Evolutionary conservation across 2,888 invertebrate species (phyloP), one percentile per base, ranked within the genome.

Genomic region (Nomada flava): DNA sequence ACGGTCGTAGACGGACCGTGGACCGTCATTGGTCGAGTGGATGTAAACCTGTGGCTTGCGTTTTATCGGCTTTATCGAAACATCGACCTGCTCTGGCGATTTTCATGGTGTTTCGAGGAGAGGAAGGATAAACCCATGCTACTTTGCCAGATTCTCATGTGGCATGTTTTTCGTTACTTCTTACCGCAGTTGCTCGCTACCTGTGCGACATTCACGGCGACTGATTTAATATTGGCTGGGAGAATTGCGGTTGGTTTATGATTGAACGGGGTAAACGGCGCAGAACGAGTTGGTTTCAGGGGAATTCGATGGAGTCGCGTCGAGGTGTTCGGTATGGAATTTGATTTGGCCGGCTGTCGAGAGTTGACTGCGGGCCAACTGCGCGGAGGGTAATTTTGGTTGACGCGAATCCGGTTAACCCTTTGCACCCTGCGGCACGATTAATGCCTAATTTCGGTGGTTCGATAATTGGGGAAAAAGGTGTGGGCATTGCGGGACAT

Each of bases 1-100:
- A 73, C 73, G 68, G 60, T 23, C 69, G 68, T 7, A 52, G 23
- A 1, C 11, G 57, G 60, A 42, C 11, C 2, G 4, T 42, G 36
- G 26, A 2, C 55, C 3, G 67, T 65, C 57, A 64, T 76, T 76
- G 79, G 81, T 11, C 26, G 18, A 26, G 0, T 10, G 74, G n/a
- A 52, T 67, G 62, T 76, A 63, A 79, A 74, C 69, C 26, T 9
- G 70, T 29, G 15, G 79, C 20, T 57, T 82, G 74, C 67, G 65
- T 82, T 82, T 74, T 74, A 82, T 79, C 55, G 79, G 36, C n/a
- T 53, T 60, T 26, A 23, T 15, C 7, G 52, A 50, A 55, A 67
- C 67, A 77, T 77, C 53, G 65, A 69, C 79, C 29, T 29, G 57
- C 50, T 26, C 26, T 15, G 20, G 9, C 23, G 69, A 65, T 79